These are phyloP conservation scores for Erythrocebus patas DNA, from an alignment of 2,113 vertebrate genomes.

Conservation along the genomic window DNA sequence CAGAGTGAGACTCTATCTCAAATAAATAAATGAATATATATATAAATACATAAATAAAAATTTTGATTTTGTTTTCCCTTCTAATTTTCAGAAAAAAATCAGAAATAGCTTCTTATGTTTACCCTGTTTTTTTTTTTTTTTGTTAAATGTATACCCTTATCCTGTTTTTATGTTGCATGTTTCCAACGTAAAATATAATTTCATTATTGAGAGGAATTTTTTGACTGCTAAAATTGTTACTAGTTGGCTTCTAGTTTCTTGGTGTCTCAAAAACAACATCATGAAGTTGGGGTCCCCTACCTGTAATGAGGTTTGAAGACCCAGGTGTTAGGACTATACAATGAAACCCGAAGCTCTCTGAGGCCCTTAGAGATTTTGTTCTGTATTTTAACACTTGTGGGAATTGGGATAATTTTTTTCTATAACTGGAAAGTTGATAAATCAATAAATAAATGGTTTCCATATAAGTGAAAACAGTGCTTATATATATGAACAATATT, in stretches of 20 bases:
- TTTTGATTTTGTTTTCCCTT: too few species aligned
- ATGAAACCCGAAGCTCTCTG: neutral
- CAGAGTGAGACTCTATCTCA: too few species aligned
- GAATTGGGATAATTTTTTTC: neutral
- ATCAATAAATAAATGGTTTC: neutral
- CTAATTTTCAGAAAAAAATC: neutral
- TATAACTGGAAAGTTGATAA: neutral
- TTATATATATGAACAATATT: neutral
- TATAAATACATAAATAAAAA: too few species aligned
- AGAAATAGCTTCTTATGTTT: neutral
- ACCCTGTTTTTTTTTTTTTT: neutral
- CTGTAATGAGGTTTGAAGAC: too few species aligned
- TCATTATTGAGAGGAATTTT: neutral
- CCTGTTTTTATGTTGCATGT: neutral
- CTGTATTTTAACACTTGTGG: neutral
- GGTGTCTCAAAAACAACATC: neutral
- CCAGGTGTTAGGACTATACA: rapidly evolving
- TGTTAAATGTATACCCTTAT: neutral
- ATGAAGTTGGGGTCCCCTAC: neutral
- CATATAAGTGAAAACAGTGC: neutral
- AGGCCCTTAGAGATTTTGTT: neutral
- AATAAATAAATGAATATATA: too few species aligned
- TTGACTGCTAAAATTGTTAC: neutral
- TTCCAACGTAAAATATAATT: neutral
- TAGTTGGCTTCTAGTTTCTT: neutral